phyloP scores from a whole-genome alignment of 2,113 vertebrate genomes.

The Capra hircus region DNA sequence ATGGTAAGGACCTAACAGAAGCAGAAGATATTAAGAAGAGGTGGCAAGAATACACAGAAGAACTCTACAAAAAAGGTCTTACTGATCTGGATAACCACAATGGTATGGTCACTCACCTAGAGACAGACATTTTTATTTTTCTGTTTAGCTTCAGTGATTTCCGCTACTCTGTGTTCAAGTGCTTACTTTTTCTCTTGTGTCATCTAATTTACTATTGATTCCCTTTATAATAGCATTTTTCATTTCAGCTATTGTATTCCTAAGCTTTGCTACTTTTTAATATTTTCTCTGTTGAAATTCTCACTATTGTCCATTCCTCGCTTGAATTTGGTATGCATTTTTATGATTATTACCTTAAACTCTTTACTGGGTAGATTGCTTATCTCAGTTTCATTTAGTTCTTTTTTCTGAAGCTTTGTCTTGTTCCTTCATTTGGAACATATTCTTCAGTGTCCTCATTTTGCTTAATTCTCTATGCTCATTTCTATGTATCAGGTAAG shows the following conservation, averaged over 20 bases:
- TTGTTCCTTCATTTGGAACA: not conserved
- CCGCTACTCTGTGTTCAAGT: not conserved
- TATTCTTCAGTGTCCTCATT: not conserved
- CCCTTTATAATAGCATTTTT: not conserved
- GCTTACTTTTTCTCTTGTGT: not conserved
- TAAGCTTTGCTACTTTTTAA: not conserved
- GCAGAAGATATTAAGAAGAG: not conserved
- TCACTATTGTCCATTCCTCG: not conserved
- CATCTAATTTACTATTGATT: not conserved
- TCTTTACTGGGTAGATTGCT: not conserved
- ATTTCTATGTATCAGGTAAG: not conserved
- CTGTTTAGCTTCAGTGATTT: not conserved
- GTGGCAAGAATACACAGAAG: not conserved
- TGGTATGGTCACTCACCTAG: not conserved
- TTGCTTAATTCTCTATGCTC: not conserved
- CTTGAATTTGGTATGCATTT: not conserved
- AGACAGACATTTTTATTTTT: not conserved
- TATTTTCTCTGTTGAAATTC: not conserved
- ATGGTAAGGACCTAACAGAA: not conserved
- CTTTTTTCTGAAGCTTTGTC: not conserved
- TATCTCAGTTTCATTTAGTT: not conserved
- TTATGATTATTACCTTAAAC: not conserved
- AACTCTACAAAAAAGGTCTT: not conserved
- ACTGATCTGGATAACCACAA: not conserved
- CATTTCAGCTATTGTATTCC: not conserved